phyloP scores from a whole-genome alignment of 2,113 vertebrate genomes.

The Mustelus asterias region DNA sequence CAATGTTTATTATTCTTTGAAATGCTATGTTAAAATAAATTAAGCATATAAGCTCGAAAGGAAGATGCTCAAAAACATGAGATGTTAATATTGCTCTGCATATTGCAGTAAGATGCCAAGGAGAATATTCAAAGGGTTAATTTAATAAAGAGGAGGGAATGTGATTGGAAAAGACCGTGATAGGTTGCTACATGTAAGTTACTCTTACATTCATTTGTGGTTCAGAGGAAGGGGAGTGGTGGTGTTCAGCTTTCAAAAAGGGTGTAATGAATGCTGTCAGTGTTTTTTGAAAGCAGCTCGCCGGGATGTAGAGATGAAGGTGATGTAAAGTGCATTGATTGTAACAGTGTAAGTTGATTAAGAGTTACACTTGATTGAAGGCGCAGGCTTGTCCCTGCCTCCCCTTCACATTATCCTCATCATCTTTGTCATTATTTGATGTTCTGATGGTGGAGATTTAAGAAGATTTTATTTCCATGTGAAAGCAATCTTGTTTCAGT shows the following conservation, averaged over 20 bases:
- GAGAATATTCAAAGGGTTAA: slow-evolving; percentile 58
- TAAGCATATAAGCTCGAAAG: background rate
- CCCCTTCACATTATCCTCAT: slow-evolving; percentile 43
- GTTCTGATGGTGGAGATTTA: slow-evolving; percentile 47
- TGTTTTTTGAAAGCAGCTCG: slow-evolving; percentile 56
- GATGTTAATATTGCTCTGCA: background rate
- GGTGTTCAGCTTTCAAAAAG: slow-evolving; percentile 59
- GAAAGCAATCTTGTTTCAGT: slow-evolving; percentile 51
- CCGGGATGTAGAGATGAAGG: slow-evolving; percentile 48
- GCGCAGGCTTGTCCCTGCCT: slow-evolving; percentile 50
- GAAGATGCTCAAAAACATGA: background rate
- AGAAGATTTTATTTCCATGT: slow-evolving; percentile 43
- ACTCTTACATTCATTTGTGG: slow-evolving; percentile 56
- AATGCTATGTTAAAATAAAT: background rate
- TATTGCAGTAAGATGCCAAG: background rate
- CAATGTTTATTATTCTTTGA: background rate
- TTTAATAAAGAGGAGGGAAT: slow-evolving; percentile 44
- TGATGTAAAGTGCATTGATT: slow-evolving; percentile 49
- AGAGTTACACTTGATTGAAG: slow-evolving; percentile 51
- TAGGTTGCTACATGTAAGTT: slow-evolving; percentile 49
- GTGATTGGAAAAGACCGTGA: slow-evolving; percentile 41
- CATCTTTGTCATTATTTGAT: slow-evolving; percentile 51
- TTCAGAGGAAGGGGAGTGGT: slow-evolving; percentile 52
- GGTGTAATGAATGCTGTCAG: slow-evolving; percentile 60
- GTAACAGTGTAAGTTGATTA: slow-evolving; percentile 51